These are phyloP conservation scores for Heliconius charithonia DNA, from an alignment of 2,888 invertebrate genomes.

Conservation along the genomic window DNA sequence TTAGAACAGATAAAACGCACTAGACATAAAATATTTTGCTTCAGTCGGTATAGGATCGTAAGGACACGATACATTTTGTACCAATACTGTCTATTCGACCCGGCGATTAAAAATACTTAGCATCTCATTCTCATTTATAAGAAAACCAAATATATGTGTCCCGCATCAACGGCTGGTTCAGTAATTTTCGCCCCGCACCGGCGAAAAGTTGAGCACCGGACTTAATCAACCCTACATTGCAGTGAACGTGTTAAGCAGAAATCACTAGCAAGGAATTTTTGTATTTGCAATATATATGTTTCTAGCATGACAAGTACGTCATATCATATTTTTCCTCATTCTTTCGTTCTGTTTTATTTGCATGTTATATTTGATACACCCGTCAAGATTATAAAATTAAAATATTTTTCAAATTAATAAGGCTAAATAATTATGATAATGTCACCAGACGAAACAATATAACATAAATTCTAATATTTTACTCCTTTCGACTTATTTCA, in stretches of 20 bases:
- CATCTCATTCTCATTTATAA: no score
- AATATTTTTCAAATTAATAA: neutral
- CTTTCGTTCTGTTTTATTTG: slow-evolving; percentile 35
- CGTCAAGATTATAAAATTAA: neutral
- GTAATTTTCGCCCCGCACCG: no score
- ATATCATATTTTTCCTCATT: slow-evolving; percentile 41
- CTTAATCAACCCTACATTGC: no score
- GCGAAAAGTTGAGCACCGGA: no score
- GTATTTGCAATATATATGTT: slow-evolving; percentile 6
- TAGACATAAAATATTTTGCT: no score
- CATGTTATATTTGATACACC: slow-evolving; percentile 15
- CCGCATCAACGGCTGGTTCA: no score
- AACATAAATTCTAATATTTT: neutral
- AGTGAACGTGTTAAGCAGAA: slow-evolving; percentile 2
- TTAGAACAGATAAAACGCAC: no score
- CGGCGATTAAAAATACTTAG: no score
- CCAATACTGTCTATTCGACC: no score
- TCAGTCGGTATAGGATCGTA: no score
- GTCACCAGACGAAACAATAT: neutral
- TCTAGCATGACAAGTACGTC: neutral
- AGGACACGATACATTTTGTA: no score
- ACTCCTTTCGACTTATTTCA: neutral
- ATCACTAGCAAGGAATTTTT: neutral
- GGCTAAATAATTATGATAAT: neutral
- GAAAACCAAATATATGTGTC: no score